Conservation (phyloP, 2,888 invertebrate genomes). For the Lathronympha strigana region DNA sequence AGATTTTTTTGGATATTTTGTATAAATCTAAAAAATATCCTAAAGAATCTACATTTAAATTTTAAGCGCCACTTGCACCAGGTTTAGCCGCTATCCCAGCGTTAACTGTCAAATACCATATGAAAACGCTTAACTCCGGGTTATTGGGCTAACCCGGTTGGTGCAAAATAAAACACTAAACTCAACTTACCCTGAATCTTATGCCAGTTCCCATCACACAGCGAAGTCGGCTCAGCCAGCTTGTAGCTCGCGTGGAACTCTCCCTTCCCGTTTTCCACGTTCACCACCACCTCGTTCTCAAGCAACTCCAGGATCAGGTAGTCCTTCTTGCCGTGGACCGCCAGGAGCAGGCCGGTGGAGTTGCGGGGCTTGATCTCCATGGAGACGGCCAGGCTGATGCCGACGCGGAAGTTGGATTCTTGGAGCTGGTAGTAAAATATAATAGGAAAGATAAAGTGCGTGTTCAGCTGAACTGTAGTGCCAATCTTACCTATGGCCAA, state of each 20-base stretch:
- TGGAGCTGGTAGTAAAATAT: conserved; percentile 67
- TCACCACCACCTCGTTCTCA: conserved; percentile 92
- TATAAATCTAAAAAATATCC: too few relatives aligned
- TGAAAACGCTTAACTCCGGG: too few relatives aligned
- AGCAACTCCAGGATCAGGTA: conserved; percentile 94
- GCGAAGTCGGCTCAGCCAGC: conserved; percentile 86
- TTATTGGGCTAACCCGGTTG: too few relatives aligned
- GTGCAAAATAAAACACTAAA: too few relatives aligned
- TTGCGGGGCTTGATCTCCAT: conserved; percentile 95
- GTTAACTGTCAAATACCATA: too few relatives aligned
- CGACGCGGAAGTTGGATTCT: conserved; percentile 90
- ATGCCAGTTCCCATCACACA: conserved; percentile 99
- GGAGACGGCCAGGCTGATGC: conserved; percentile 89
- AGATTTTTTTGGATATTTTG: too few relatives aligned
- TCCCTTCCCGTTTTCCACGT: conserved; percentile 93
- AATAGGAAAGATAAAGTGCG: too few relatives aligned
- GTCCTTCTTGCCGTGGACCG: conserved; percentile 93
- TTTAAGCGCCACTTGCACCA: too few relatives aligned
- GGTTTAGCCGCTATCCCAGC: too few relatives aligned
- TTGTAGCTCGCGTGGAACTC: conserved; percentile 89
- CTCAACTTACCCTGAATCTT: conserved; percentile 91
- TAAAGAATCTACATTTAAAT: too few relatives aligned
- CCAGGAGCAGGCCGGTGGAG: conserved; percentile 92
- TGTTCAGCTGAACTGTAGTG: too few relatives aligned
- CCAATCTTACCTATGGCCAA: too few relatives aligned